A percentile compares a stretch with the other conserved stretches of the same genome.
Evolutionary conservation across 1,140 invertebrate species (phyloP).

Genomic region (Sycophila sp.): DNA sequence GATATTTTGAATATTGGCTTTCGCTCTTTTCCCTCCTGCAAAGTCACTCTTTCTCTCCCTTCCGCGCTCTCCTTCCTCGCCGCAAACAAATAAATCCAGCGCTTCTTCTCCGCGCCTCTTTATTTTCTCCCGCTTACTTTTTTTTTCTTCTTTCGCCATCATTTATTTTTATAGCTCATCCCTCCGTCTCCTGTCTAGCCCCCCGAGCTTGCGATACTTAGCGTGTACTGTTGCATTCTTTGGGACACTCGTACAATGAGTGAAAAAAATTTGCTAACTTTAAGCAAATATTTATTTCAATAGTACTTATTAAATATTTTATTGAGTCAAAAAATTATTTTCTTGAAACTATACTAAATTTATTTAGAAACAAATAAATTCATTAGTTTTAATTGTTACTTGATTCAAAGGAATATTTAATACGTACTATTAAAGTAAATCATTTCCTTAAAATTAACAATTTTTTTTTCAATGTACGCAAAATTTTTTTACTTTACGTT

Average conservation of each 20-base stretch:
- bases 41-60: neutral
- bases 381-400: no score
- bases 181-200: neutral
- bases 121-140: neutral
- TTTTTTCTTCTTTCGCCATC: neutral
- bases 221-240: neutral
- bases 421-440: no score
- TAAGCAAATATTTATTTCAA: no score
- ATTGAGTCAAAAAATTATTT: no score
- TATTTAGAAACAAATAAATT: no score
- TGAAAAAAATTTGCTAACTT: slow-evolving; percentile 19
- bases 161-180: slow-evolving; percentile 21
- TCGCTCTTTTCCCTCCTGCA: slow-evolving; percentile 22
- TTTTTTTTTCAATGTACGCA: no score
- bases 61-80: neutral
- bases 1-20: slow-evolving; percentile 57
- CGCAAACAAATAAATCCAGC: slow-evolving; percentile 23
- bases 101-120: neutral
- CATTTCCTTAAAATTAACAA: no score
- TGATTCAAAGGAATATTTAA: no score
- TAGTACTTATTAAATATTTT: no score
- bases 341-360: no score
- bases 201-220: slow-evolving; percentile 17
- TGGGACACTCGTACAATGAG: no score
- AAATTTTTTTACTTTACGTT: no score